phyloP scores from a whole-genome alignment of 2,113 vertebrate genomes.

The Mustela nigripes region DNA sequence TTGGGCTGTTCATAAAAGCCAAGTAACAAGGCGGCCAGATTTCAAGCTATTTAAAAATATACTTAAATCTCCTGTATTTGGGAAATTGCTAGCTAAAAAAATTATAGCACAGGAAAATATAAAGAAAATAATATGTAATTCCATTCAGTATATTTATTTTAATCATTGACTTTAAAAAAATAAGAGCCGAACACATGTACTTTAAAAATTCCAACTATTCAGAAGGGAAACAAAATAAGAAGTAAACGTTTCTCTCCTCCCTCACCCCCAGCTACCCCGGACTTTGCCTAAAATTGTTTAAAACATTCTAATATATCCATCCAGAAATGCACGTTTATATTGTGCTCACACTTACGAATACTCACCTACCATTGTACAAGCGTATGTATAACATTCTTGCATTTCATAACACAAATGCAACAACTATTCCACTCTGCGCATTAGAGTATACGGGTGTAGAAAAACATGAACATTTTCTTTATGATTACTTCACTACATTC shows the following conservation, averaged over 20 bases:
- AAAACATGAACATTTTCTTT: background rate
- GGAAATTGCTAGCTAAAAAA: background rate
- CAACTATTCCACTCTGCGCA: background rate
- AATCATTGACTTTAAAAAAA: slow-evolving; percentile 40
- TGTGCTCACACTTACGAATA: background rate
- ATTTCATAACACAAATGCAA: slow-evolving; percentile 46
- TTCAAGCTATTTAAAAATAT: background rate
- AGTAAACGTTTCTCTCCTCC: background rate
- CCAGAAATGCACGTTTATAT: background rate
- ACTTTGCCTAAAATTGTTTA: slow-evolving; percentile 1
- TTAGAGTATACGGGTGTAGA: background rate
- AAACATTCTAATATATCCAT: background rate
- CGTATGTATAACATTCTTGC: background rate
- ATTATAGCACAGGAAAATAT: background rate
- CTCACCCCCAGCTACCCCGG: background rate
- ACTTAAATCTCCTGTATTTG: background rate
- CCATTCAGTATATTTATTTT: background rate
- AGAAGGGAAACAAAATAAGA: background rate
- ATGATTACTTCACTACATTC: background rate
- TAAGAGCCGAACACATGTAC: background rate
- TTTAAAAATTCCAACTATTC: background rate
- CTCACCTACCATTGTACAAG: background rate
- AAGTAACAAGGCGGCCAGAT: background rate
- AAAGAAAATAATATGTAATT: slow-evolving; percentile 19
- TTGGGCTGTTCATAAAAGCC: slow-evolving; percentile 5